phyloP scores from a whole-genome alignment of 2,797 vertebrate species.

The Macropus fuliginosus region DNA sequence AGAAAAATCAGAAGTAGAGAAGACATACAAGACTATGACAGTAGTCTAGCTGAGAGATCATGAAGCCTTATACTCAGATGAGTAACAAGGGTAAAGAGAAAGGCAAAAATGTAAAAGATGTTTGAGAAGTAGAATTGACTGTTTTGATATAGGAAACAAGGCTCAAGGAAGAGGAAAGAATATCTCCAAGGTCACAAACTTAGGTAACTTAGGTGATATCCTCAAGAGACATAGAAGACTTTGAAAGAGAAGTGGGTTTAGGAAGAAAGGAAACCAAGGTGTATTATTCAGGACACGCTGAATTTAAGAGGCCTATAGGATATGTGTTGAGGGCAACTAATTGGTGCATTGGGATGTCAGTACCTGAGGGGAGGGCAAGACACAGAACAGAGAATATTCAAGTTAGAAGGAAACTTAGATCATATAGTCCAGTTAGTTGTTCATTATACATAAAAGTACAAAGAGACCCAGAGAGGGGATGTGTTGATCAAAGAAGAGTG shows the following conservation, averaged over 20 bases:
- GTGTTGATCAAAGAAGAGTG: neutral
- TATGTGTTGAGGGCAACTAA: neutral
- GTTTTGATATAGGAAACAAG: neutral
- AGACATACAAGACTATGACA: neutral
- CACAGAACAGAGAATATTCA: neutral
- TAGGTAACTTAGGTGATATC: neutral
- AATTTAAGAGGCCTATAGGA: neutral
- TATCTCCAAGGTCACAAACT: neutral
- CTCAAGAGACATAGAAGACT: neutral
- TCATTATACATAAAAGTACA: neutral
- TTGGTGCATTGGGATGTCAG: neutral
- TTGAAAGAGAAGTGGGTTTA: neutral
- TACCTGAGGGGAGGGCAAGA: neutral
- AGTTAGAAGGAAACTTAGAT: neutral
- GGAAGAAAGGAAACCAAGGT: neutral
- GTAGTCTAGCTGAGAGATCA: neutral
- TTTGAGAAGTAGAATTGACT: neutral
- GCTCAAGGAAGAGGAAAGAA: neutral
- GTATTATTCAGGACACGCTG: neutral
- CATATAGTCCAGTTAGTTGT: neutral
- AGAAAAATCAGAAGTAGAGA: neutral
- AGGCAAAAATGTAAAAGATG: neutral
- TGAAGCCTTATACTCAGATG: neutral
- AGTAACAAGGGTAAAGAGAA: neutral
- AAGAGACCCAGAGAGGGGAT: neutral